A percentile compares a stretch with the other conserved stretches of the same genome.
Evolutionary conservation across 1,140 invertebrate species (phyloP).

Genomic region (Triops cancriformis): DNA sequence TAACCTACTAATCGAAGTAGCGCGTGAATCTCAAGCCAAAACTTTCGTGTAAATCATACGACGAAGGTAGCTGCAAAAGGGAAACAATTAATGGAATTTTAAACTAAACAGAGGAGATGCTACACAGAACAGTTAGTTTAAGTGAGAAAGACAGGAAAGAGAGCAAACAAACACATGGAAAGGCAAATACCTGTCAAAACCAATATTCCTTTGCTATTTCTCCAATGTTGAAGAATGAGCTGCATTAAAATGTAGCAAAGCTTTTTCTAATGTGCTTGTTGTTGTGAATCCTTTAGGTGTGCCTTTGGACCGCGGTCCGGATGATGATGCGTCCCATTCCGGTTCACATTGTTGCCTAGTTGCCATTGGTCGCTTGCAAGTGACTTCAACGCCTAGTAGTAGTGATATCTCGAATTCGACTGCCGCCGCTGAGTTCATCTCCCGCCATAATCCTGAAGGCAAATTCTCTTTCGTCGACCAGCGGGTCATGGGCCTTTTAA

Average conservation of each 20-base stretch:
- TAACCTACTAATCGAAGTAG: too few relatives aligned
- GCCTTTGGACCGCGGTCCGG: slow-evolving; percentile 66
- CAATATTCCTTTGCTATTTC: too few relatives aligned
- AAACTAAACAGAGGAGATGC: too few relatives aligned
- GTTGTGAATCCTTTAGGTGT: slow-evolving; percentile 46
- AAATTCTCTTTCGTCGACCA: slow-evolving; percentile 99
- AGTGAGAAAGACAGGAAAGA: too few relatives aligned
- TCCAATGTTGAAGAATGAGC: too few relatives aligned
- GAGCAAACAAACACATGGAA: too few relatives aligned
- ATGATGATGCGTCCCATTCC: slow-evolving; percentile 58
- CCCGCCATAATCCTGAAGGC: slow-evolving; percentile 85
- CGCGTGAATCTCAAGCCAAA: too few relatives aligned
- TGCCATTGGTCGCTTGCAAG: slow-evolving; percentile 91
- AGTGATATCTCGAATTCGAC: slow-evolving; percentile 77
- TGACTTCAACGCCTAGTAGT: slow-evolving; percentile 89
- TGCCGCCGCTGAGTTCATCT: slow-evolving; percentile 85
- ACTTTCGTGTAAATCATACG: too few relatives aligned
- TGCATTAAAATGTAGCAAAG: background rate
- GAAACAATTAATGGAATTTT: too few relatives aligned
- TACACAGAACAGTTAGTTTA: too few relatives aligned
- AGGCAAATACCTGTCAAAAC: too few relatives aligned
- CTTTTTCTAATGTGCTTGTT: background rate
- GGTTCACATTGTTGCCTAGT: slow-evolving; percentile 90
- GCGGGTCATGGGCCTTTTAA: slow-evolving; percentile 78
- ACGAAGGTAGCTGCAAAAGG: too few relatives aligned